Evolutionary conservation across 2,888 invertebrate genomes (phyloP), one percentile per base, ranked within the genome.

Genomic region (Rhorus exstirpatorius): DNA sequence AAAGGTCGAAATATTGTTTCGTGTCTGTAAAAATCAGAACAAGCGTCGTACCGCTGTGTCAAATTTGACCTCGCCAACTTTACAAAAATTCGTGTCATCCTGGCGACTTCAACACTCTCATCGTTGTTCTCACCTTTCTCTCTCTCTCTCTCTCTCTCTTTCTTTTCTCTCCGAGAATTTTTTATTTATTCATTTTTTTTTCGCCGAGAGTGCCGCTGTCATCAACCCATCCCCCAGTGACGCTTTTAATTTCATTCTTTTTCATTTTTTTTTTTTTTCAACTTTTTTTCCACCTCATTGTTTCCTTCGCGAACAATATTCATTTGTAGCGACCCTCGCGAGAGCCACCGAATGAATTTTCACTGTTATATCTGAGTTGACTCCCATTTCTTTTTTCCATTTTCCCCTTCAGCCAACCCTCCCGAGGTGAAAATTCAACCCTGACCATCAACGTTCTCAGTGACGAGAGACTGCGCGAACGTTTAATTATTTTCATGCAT

Each of bases 261-360:
- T 41, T 70, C 10, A 0, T 49, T 19, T 3, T 17, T 35, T 6
- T 2, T 6, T 2, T 31, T 31, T 31, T 31, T 31, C 31, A n/a
- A n/a, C n/a, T n/a, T n/a, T 17, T 35, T 46, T 71, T 65, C 35
- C 44, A 35, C 55, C 35, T 58, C 63, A 46, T 65, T 55, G 35
- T 71, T 55, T 55, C 10, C 19, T 53, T 4, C 35, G 14, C 14
- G 31, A 21, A 63, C 26, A 46, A 65, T 76, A 58, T 67, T 76
- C 58, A 38, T 58, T 65, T 21, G 14, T 55, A 46, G 26, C 26
- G 49, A 44, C 44, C 49, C 70, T 46, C n/a, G n/a, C n/a, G 41
- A 44, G 51, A 10, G 31, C 3, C 55, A 10, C 7, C 24, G 46
- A 46, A 41, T 38, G 63, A 71, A 78, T 71, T 55, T 53, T 46